Conservation (phyloP, 2,888 invertebrate genomes). For the Lasius fuliginosus region DNA sequence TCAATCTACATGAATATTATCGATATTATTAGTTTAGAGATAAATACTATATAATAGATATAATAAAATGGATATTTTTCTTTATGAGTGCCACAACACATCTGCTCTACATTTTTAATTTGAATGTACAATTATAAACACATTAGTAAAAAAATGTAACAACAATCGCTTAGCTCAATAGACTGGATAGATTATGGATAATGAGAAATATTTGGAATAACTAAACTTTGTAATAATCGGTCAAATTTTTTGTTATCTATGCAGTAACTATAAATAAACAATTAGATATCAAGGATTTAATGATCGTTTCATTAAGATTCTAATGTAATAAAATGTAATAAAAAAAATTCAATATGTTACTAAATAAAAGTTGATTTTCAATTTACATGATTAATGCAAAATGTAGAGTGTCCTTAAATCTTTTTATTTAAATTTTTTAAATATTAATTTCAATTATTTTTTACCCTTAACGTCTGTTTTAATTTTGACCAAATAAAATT, state of each 20-base stretch:
- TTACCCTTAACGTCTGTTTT: not conserved
- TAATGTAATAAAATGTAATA: not conserved
- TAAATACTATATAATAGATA: no score
- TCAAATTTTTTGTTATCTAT: not conserved
- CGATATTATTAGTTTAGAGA: no score
- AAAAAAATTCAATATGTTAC: not conserved
- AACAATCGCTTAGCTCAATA: no score
- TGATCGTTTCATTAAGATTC: not conserved
- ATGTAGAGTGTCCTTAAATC: not conserved
- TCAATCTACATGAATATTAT: no score
- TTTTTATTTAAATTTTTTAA: not conserved
- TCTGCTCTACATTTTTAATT: no score
- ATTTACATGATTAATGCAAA: not conserved
- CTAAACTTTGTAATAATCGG: not conserved
- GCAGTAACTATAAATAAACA: not conserved
- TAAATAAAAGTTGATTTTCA: not conserved
- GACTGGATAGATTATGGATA: no score
- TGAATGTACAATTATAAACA: no score
- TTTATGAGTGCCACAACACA: no score
- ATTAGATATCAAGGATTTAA: not conserved
- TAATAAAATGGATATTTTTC: no score
- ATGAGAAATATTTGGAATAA: not conserved
- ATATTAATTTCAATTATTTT: not conserved
- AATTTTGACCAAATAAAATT: not conserved
- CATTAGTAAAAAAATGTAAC: no score